Conservation (phyloP, 2,113 vertebrate genomes). For the Chitala chitala region DNA sequence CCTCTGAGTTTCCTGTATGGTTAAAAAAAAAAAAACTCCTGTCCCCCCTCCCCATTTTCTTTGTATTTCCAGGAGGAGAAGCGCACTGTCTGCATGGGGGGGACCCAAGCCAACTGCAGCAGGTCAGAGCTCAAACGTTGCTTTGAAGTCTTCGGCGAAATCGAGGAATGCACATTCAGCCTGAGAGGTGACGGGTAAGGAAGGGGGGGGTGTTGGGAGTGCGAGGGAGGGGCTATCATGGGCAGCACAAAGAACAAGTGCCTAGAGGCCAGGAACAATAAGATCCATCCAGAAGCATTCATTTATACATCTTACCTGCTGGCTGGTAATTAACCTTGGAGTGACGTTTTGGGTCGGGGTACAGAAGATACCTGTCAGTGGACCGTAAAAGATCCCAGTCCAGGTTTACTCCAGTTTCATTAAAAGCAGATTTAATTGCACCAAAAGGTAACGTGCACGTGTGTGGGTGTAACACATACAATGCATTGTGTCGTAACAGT, state of each 20-base stretch:
- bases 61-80: conserved; percentile 81
- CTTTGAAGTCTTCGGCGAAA: conserved; percentile 99
- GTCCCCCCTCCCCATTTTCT: conserved; percentile 29
- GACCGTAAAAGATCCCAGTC: neutral
- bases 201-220: neutral
- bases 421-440: conserved; percentile 2
- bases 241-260: conserved; percentile 16
- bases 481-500: neutral
- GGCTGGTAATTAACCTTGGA: conserved; percentile 26
- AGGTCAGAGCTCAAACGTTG: conserved; percentile 88
- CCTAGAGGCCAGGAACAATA: conserved; percentile 13
- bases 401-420: neutral
- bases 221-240: conserved; percentile 16
- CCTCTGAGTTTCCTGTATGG: too few species aligned
- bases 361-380: neutral
- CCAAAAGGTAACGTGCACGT: neutral
- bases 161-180: conserved; percentile 96
- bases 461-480: neutral
- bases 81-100: conserved; percentile 90
- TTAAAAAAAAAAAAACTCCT: too few species aligned
- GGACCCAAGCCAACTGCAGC: conserved; percentile 85
- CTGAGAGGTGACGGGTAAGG: conserved; percentile 88
- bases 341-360: conserved; percentile 9
- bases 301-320: conserved; percentile 22
- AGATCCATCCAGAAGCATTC: conserved; percentile 10